A percentile compares a stretch with the other conserved stretches of the same genome.
Evolutionary conservation across 2,113 vertebrate species (phyloP).

Genomic region (Syngnathus scovelli): DNA sequence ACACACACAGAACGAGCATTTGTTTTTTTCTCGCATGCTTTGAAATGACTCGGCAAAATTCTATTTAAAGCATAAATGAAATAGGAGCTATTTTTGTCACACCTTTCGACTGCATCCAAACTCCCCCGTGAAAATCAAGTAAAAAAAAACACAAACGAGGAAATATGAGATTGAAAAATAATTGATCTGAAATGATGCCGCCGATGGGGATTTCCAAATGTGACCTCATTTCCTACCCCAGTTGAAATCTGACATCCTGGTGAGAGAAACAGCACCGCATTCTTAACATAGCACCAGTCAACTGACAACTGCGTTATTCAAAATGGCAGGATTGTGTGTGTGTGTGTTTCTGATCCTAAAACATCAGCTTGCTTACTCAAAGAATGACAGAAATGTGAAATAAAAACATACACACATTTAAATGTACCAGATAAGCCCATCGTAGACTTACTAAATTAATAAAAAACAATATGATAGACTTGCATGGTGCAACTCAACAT

Average conservation of each 20-base stretch:
- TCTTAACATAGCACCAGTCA: conserved; percentile 21
- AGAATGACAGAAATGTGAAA: neutral
- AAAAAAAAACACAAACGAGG: conserved; percentile 6
- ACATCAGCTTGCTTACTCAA: neutral
- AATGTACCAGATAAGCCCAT: neutral
- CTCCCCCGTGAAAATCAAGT: neutral
- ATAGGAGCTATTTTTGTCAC: conserved; percentile 31
- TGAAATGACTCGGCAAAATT: conserved; percentile 31
- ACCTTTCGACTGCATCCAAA: conserved; percentile 15
- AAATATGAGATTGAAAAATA: conserved; percentile 15
- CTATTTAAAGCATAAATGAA: conserved; percentile 10
- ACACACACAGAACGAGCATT: conserved; percentile 10
- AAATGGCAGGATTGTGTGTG: neutral
- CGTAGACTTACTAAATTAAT: neutral
- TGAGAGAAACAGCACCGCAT: conserved; percentile 24
- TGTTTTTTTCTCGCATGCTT: conserved; percentile 13
- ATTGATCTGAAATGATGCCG: neutral
- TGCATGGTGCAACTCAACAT: neutral
- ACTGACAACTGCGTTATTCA: conserved; percentile 2
- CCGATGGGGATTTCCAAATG: conserved; percentile 5
- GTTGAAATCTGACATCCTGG: conserved; percentile 24
- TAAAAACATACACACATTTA: neutral
- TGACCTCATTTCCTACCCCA: conserved; percentile 16
- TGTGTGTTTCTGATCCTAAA: neutral
- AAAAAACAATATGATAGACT: neutral